A percentile compares a stretch with the other conserved stretches of the same genome.
phyloP scores from a whole-genome alignment of 2,797 vertebrate species.

The Helicolenus hilgendorfi region DNA sequence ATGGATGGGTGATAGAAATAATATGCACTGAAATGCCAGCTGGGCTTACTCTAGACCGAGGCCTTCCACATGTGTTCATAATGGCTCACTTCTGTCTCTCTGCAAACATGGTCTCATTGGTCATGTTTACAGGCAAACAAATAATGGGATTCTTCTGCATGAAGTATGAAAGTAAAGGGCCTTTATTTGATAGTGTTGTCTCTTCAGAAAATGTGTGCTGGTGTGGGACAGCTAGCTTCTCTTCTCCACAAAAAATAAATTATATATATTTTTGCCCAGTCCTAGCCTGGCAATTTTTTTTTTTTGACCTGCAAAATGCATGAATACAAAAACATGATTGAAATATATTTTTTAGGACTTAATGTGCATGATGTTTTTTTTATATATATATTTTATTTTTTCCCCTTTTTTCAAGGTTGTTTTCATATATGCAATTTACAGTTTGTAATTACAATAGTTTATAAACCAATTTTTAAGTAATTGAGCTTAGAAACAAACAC shows the following conservation, averaged over 20 bases:
- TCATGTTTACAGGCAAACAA: background rate
- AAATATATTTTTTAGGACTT: too few relatives aligned
- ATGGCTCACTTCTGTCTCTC: background rate
- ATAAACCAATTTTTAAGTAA: too few relatives aligned
- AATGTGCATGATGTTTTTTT: background rate
- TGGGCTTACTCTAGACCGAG: background rate
- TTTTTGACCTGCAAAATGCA: background rate
- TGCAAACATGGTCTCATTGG: background rate
- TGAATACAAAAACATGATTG: too few relatives aligned
- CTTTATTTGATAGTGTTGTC: background rate
- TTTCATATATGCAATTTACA: too few relatives aligned
- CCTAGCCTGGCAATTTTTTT: too few relatives aligned
- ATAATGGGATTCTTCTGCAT: background rate
- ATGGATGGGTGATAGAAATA: background rate
- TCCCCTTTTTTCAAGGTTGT: too few relatives aligned
- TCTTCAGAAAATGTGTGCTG: background rate
- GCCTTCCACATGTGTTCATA: background rate
- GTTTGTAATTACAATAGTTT: too few relatives aligned
- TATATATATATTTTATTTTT: too few relatives aligned
- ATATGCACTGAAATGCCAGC: conserved; percentile 23
- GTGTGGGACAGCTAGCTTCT: background rate
- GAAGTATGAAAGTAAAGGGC: background rate
- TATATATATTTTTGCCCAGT: too few relatives aligned
- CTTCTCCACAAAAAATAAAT: background rate
- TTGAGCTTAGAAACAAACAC: too few relatives aligned